Evolutionary conservation across 2,888 invertebrate species (phyloP).

Genomic region (Tridacna crocea): DNA sequence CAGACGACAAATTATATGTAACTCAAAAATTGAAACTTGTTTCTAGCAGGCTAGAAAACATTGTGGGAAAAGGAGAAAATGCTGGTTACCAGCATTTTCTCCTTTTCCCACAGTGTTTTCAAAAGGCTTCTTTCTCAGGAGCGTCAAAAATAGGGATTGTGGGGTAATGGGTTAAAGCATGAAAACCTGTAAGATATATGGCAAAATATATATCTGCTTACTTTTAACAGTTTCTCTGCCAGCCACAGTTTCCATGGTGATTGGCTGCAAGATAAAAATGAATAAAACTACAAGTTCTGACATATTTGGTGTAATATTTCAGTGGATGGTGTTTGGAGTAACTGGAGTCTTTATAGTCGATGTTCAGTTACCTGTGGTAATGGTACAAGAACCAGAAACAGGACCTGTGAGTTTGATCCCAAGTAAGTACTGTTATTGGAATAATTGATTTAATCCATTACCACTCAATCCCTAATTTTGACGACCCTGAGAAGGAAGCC

Average conservation of each 20-base stretch:
- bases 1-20: no score
- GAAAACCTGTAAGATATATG: no score
- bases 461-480: no score
- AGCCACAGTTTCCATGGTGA: no score
- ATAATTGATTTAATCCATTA: neutral
- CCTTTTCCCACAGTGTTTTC: neutral
- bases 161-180: no score
- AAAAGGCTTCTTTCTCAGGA: no score
- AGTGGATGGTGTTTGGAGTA: slow-evolving; percentile 77
- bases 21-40: no score
- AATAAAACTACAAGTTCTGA: neutral
- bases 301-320: neutral
- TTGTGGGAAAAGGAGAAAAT: neutral
- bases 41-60: no score
- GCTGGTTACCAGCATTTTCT: neutral
- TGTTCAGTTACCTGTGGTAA: slow-evolving; percentile 78
- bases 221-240: no score
- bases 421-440: slow-evolving; percentile 57
- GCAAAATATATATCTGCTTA: no score
- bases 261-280: neutral
- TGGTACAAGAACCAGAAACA: slow-evolving; percentile 70
- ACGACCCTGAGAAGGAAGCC: no score
- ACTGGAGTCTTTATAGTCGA: slow-evolving; percentile 72
- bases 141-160: no score
- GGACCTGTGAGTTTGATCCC: slow-evolving; percentile 73